Evolutionary conservation across 2,797 vertebrate genomes (phyloP), one percentile per base, ranked within the genome.

Genomic region (Ptychobarbus kaznakovi): DNA sequence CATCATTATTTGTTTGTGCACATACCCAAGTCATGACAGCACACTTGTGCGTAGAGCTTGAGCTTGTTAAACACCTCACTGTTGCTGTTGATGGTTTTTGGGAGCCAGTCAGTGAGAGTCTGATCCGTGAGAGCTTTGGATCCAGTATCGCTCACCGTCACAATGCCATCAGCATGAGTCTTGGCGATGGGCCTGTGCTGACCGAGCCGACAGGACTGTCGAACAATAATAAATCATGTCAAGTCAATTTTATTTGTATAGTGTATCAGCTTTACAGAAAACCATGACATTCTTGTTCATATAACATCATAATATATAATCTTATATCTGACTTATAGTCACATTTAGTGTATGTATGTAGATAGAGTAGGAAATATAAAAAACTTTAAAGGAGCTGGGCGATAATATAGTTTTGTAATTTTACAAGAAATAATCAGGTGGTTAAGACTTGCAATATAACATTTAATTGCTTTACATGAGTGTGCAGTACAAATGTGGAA

Each of bases 41-140:
- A 99, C 91, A 99, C 97, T 98, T 99, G 98, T 90, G 98, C 98
- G 66, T 98, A 99, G 88, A 99, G 96, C 93, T 97, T 98, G 91
- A 99, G 97, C 93, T 98, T 98, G 91, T 96, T 96, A 93, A 98
- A 97, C 0, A 97, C 96, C 81, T 99, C 98, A 3, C 90, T 96
- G 96, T 95, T 97, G 94, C 40, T 96, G 91, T 96, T 93, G 87
- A 96, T 74, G 38, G 35, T 95, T 91, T 98, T 98, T 80, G 97
- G 96, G 94, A 99, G 99, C 98, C 98, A 99, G 75, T 99, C 98
- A 0, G 97, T 97, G 90, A 99, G 97, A 15, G 97, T 92, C 91
- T 98, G 97, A 91, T 98, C 97, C 1, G 96, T 94, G 7, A 97
- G 94, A 89, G 96, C 97, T 93, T 96, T 97, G 87, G 97, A 96